Percentiles rank a stretch among this genome's conserved stretches.
These are phyloP conservation scores for Ophiothrix spiculata DNA, from an alignment of 35 echinoderm and acorn worm species.

Conservation along the genomic window DNA sequence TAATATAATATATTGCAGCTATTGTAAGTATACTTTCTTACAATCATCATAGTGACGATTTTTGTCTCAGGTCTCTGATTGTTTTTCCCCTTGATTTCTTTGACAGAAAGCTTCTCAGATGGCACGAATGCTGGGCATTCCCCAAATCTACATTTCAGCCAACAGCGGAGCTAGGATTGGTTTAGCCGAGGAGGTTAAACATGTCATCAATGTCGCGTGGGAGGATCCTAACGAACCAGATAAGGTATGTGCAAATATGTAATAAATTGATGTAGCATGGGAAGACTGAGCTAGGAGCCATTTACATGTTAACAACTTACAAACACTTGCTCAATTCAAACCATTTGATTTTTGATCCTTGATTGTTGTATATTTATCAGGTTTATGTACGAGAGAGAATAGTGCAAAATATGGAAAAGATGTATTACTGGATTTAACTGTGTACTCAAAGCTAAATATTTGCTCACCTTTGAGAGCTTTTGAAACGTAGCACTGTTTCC, in stretches of 20 bases:
- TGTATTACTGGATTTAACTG: no score
- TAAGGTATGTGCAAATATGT: conserved; percentile 85
- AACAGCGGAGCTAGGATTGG: conserved; percentile 98
- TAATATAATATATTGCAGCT: background rate
- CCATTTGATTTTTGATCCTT: no score
- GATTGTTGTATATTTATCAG: no score
- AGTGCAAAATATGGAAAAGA: no score
- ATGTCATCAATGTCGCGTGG: conserved; percentile 81
- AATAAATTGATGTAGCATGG: conserved; percentile 63
- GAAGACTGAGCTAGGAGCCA: no score
- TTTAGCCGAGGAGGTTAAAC: conserved; percentile 90
- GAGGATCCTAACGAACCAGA: conserved; percentile 64
- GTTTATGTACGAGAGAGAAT: no score
- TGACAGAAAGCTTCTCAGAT: conserved; percentile 88
- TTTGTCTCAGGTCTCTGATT: background rate
- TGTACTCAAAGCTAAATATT: no score
- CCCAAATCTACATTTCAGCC: conserved; percentile 83
- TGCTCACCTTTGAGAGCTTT: no score
- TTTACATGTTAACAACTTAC: no score
- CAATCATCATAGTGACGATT: background rate
- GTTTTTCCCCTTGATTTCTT: background rate
- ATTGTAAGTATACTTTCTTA: background rate
- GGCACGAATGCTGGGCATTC: conserved; percentile 65
- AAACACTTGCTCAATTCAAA: no score
- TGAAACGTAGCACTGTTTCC: no score